A percentile compares a stretch with the other conserved stretches of the same genome.
phyloP scores from a whole-genome alignment of 2,888 invertebrate species.

The Nowickia ferox region DNA sequence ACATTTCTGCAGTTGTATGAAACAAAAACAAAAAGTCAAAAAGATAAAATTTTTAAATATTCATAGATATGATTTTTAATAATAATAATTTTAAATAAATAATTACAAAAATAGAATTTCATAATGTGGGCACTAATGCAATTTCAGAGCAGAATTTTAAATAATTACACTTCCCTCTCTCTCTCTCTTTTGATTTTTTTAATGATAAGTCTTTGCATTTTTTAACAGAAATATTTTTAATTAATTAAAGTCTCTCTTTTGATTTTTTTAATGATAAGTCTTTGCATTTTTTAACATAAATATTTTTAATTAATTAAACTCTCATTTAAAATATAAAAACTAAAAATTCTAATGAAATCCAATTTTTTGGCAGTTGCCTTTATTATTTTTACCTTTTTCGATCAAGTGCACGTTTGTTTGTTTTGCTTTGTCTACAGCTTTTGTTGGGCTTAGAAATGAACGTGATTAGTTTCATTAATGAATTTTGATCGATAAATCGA shows the following conservation, averaged over 20 bases:
- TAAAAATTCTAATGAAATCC: neutral
- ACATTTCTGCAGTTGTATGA: too few relatives aligned
- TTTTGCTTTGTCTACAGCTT: neutral
- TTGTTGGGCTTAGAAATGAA: conserved; percentile 21
- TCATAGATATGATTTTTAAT: too few relatives aligned
- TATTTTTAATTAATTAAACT: neutral
- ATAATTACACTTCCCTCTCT: too few relatives aligned
- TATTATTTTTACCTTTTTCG: neutral
- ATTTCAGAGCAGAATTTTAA: too few relatives aligned
- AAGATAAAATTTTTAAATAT: too few relatives aligned
- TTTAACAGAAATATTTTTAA: too few relatives aligned
- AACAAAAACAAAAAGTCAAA: too few relatives aligned
- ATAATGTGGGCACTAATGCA: too few relatives aligned
- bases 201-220: neutral
- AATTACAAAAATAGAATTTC: too few relatives aligned
- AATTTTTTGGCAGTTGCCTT: neutral
- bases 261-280: neutral
- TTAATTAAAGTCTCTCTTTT: neutral
- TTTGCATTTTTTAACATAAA: neutral
- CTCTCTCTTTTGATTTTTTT: neutral
- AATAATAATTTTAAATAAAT: too few relatives aligned
- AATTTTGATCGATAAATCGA: neutral
- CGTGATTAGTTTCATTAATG: conserved; percentile 40
- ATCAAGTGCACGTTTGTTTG: neutral
- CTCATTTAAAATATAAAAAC: neutral